Evolutionary conservation across 1,140 invertebrate species (phyloP), one percentile per base, ranked within the genome.

Genomic region (Brachystomella parvula): DNA sequence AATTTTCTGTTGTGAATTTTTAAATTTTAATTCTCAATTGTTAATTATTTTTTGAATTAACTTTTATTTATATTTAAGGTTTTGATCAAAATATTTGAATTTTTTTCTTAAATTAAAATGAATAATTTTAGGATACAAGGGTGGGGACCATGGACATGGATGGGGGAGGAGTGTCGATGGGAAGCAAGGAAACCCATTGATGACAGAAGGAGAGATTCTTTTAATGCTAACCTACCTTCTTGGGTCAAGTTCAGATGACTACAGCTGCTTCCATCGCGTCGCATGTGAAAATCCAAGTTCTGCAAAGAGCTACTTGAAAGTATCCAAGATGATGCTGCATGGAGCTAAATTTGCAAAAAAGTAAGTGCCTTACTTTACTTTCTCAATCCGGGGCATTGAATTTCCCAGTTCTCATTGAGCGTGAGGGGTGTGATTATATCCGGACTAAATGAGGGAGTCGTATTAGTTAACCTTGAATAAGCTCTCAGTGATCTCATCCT

Each of bases 231-330:
- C 85, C 63, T 89, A 87, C 75, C 74, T 89, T 28, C 82, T 85
- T n/a, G 86, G 82, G 57, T 83, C 85, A 64, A 80, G 82, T 49
- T 81, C 79, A 26, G 78, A 86, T 56, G 84, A 76, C 47, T 78
- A 87, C 74, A 83, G 82, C n/a, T 92, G 89, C 74, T 78, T 92
- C 1, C 85, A 88, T 75, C 81, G 84, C 30, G 82, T 89, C 2
- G 85, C 89, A 60, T 92, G 89, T 71, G 83, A 86, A 70, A 83
- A 85, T 65, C 88, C 88, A 0, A 77, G 82, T 39, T 83, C 87
- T 47, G 87, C 88, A 9, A 83, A 81, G 47, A 81, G 88, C 63
- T 92, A 92, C 76, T 79, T 85, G 3, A 83, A 84, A 17, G 88
- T 88, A 1, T 87, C 85, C 19, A 86, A 89, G 69, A 83, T 89